Base-by-base conservation (phyloP, 2,113 vertebrate species). In the Geococcyx californianus region DNA sequence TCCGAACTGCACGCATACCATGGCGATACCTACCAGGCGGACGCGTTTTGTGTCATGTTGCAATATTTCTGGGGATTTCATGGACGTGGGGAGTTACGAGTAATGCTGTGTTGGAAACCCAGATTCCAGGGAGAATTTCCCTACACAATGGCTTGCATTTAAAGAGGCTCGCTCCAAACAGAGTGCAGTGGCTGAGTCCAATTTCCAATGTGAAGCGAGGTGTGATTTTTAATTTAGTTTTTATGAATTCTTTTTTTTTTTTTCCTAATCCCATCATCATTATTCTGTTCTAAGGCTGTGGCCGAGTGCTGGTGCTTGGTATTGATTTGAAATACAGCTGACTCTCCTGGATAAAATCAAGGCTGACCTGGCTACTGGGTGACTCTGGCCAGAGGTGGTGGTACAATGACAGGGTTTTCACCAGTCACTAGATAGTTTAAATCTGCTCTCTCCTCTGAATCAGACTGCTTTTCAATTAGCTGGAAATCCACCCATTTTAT, bases 161-260 rank as follows among this genome's bases (percentile, higher is more conserved):
- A 36, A 52, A 95, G 68, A 87, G 83, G 11, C 72, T 88, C 63
- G 6, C 66, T 89, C 51, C 89, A 52, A 88, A 81, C 4, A 11
- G 81, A 75, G 58, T 2, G 33, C 3, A 0, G 10, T 23, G 67
- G 20, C 82, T 4, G 21, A 58, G 79, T 38, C 90, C 84, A 76
- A 94, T 96, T 90, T 95, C 94, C 82, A 92, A 29, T 29, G 85
- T 85, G 87, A 82, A 90, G 91, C 3, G 26, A 91, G 93, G 85
- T 90, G 92, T 90, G 95, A 95, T 95, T 97, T 95, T 78, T 94
- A 95, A 97, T 92, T 87, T 67, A 2, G 31, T 24, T 88, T 96
- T 89, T 66, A 93, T 72, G 45, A 89, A 64, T 85, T 70, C 31
- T 59, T 75, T 78, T 79, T 56, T 68, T 45, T 45, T 49, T 49